Conservation (phyloP, 2,888 invertebrate species). For the Pristionchus mayeri region DNA sequence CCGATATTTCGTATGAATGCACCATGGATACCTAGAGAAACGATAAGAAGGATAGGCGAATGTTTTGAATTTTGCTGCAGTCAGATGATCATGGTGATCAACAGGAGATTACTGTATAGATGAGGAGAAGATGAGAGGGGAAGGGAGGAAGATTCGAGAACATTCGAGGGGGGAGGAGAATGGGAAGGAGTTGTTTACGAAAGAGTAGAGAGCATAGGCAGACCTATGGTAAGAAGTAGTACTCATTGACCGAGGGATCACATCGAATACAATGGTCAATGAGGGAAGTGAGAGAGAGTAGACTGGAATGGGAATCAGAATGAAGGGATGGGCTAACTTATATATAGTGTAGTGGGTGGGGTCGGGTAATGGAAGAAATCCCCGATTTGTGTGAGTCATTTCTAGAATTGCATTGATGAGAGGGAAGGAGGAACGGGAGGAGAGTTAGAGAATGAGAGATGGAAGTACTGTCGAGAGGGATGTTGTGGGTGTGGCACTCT, state of each 20-base stretch:
- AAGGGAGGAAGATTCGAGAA: slow-evolving; percentile 18
- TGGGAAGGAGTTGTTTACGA: background rate
- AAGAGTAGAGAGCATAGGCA: background rate
- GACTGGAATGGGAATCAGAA: background rate
- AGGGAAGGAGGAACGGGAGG: background rate
- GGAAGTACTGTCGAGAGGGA: slow-evolving; percentile 27
- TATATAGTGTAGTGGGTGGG: slow-evolving; percentile 38
- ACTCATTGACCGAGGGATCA: background rate
- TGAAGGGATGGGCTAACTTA: slow-evolving; percentile 28
- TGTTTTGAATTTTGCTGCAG: background rate
- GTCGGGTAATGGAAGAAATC: slow-evolving; percentile 42
- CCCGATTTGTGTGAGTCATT: slow-evolving; percentile 42
- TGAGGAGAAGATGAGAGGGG: background rate
- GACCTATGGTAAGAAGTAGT: slow-evolving; percentile 9
- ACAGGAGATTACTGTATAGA: slow-evolving; percentile 37
- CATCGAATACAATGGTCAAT: too few species aligned
- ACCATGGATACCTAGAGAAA: background rate
- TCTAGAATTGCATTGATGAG: slow-evolving; percentile 38
- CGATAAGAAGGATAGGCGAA: background rate
- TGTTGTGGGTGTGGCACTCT: slow-evolving; percentile 38
- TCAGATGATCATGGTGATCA: slow-evolving; percentile 32
- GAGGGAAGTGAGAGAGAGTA: too few species aligned
- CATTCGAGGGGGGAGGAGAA: background rate
- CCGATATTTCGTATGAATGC: background rate
- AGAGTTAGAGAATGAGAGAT: slow-evolving; percentile 33